phyloP scores from a whole-genome alignment of 2,113 vertebrate species.

The Silurus asotus region DNA sequence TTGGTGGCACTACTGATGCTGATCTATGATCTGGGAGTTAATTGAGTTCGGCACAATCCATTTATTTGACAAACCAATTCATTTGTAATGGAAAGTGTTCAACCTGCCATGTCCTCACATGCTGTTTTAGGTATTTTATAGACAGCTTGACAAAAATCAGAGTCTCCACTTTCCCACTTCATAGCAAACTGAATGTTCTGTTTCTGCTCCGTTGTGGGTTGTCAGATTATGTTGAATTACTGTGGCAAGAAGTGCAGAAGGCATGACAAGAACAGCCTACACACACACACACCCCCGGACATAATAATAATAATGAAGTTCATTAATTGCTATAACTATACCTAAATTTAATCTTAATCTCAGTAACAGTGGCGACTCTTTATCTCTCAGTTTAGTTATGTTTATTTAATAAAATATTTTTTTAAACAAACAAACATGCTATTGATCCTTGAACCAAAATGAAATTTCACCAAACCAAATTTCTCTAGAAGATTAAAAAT shows the following conservation, averaged over 20 bases:
- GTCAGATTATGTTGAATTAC: conserved; percentile 49
- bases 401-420: not conserved
- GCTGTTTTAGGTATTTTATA: conserved; percentile 34
- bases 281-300: not conserved
- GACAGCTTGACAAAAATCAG: conserved; percentile 28
- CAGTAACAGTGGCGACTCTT: not conserved
- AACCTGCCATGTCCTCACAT: conserved; percentile 22
- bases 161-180: conserved; percentile 11
- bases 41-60: conserved; percentile 25
- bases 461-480: not conserved
- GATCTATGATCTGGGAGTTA: conserved; percentile 52
- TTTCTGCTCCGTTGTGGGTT: conserved; percentile 38
- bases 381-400: not conserved
- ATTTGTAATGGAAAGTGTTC: conserved; percentile 16
- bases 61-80: not conserved
- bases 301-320: not conserved
- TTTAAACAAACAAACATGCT: not conserved
- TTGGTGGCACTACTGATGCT: conserved; percentile 59
- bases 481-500: not conserved
- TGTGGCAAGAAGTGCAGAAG: conserved; percentile 34
- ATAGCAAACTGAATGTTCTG: conserved; percentile 33
- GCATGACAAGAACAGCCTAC: conserved; percentile 49
- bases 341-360: not conserved
- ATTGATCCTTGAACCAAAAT: no score
- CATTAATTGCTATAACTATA: not conserved